Evolutionary conservation across 2,797 vertebrate genomes (phyloP).

Genomic region (Hypotaenidia philippensis): DNA sequence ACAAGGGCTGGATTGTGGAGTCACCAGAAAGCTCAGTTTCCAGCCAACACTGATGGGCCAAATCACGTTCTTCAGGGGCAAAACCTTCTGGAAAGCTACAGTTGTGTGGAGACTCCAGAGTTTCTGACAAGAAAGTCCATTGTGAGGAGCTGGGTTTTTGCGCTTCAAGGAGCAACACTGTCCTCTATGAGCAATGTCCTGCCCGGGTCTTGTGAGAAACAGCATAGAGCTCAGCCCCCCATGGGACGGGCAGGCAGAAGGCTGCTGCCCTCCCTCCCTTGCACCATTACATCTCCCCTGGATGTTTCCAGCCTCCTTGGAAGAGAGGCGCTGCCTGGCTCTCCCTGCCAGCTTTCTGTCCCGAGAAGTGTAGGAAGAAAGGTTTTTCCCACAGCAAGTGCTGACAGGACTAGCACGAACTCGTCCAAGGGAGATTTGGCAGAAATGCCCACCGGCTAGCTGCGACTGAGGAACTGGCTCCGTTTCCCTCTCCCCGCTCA

Average conservation of each 20-base stretch:
- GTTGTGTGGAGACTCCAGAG: background rate
- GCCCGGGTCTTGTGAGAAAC: background rate
- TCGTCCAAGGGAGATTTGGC: conserved; percentile 39
- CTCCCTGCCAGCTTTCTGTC: background rate
- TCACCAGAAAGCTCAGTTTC: conserved; percentile 32
- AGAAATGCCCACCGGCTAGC: conserved; percentile 7
- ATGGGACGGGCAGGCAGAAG: background rate
- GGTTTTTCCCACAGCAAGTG: conserved; percentile 34
- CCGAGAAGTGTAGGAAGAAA: background rate
- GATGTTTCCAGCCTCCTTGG: background rate
- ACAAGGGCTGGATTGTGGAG: conserved; percentile 49
- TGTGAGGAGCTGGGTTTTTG: background rate
- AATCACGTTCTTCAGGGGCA: background rate
- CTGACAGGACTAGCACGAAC: conserved; percentile 7
- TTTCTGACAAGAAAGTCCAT: conserved; percentile 8
- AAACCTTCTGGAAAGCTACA: conserved; percentile 26
- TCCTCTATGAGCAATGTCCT: background rate
- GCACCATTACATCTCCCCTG: background rate
- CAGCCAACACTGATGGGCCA: background rate
- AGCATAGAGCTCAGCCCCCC: background rate
- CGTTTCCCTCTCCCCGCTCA: rapidly evolving
- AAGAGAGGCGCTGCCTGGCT: background rate
- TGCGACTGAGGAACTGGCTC: background rate
- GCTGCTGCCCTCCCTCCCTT: background rate
- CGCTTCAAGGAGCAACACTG: background rate